Evolutionary conservation across 1,140 invertebrate species (phyloP), one percentile per base, ranked within the genome.

Genomic region (Wasmannia auropunctata): DNA sequence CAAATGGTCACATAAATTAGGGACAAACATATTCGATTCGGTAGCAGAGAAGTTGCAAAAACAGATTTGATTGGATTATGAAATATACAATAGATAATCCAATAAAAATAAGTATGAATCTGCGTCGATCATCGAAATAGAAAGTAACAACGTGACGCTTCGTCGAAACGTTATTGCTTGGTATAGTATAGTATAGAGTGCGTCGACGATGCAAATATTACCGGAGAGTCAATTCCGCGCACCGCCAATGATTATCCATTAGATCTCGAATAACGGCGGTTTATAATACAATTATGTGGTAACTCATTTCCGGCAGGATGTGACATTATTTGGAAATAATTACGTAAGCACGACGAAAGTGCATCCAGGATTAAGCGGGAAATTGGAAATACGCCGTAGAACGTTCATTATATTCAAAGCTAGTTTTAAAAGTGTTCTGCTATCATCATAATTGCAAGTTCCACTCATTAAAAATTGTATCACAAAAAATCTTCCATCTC

Each of bases 271-370:
- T 75, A 75, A 74, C n/a, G 54, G 40, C 31, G 70, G 72, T 76
- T 85, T 76, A 63, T 85, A 85, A 85, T 76, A 75, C 37, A 77
- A 63, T 85, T 76, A 22, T 49, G 81, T 40, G 72, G 56, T 77
- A 63, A 75, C 58, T 74, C 54, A 63, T 63, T 76, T 76, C 31
- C 56, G 43, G 40, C 34, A 70, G 81, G 28, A 85, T 63, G 40
- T 28, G 72, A 63, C 58, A 77, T 85, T 70, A 75, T 75, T 76
- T 85, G 81, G 58, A 76, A 77, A 76, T 76, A 85, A 85, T 85
- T 62, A 62, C 43, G 49, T 63, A 85, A 85, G 56, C 34, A 19
- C 16, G 40, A 58, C 37, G 46, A 75, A 31, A 43, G n/a, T 58
- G 80, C 69, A 74, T 31, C 14, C 16, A 14, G n/a, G 77, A 69